Conservation (phyloP, 2,888 invertebrate genomes). For the Leucania comma region DNA sequence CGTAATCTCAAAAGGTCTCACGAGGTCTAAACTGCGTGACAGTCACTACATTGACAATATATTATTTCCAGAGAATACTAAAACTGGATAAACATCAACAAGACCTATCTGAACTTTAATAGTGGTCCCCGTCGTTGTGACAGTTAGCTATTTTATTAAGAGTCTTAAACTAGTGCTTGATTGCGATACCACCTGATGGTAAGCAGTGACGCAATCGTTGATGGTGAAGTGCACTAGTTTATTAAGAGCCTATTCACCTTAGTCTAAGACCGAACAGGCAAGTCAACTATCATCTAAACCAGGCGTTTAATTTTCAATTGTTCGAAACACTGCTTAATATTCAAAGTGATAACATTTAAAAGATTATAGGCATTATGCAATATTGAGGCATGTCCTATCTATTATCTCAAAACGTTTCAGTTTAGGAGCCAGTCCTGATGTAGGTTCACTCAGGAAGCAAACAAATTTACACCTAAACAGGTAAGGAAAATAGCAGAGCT, state of each 20-base stretch:
- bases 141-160: too few species aligned
- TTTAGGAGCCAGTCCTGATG: constrained; percentile 7
- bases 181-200: too few species aligned
- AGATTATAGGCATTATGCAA: constrained; percentile 38
- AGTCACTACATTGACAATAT: not conserved
- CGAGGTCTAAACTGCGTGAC: too few species aligned
- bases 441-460: constrained; percentile 4
- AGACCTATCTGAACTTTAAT: not conserved
- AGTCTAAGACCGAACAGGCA: too few species aligned
- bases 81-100: not conserved
- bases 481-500: not conserved
- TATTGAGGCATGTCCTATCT: constrained; percentile 49
- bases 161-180: too few species aligned
- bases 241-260: too few species aligned
- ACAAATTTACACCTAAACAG: not conserved
- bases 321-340: constrained; percentile 37
- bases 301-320: constrained; percentile 36
- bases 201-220: too few species aligned
- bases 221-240: too few species aligned
- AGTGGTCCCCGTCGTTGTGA: too few species aligned
- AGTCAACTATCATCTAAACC: constrained; percentile 18
- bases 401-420: constrained; percentile 44
- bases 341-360: constrained; percentile 34
- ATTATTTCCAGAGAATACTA: not conserved
- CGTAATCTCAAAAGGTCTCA: too few species aligned